A percentile compares a stretch with the other conserved stretches of the same genome.
phyloP scores from a whole-genome alignment of 2,888 invertebrate genomes.

The Erebia aethiops region DNA sequence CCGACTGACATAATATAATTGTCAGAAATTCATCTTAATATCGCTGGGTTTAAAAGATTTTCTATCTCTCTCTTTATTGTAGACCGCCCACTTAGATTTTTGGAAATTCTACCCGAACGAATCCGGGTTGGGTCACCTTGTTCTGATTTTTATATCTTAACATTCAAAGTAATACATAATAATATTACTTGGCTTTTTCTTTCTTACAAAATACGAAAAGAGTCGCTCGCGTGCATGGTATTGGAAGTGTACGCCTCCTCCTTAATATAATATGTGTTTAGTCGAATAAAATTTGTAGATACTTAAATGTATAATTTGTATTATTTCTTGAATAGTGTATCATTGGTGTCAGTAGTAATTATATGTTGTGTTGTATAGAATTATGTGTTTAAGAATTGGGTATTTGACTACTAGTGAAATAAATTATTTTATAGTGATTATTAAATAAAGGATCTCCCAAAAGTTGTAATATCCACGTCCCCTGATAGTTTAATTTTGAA shows the following conservation, averaged over 20 bases:
- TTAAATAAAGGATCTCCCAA: too few relatives aligned
- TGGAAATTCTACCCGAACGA: too few relatives aligned
- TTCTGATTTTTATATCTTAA: neutral
- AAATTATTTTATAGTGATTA: too few relatives aligned
- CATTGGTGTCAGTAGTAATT: constrained; percentile 13
- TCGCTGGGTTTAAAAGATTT: too few relatives aligned
- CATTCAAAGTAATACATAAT: too few relatives aligned
- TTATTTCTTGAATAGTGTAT: constrained; percentile 9
- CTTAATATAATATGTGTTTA: constrained; percentile 14
- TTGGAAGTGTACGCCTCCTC: constrained; percentile 29
- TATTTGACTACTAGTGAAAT: too few relatives aligned
- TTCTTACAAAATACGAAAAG: neutral
- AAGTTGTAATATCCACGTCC: too few relatives aligned
- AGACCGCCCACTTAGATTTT: too few relatives aligned
- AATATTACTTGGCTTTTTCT: neutral
- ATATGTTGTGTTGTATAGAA: neutral
- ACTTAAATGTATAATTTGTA: constrained; percentile 8
- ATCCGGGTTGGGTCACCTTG: neutral
- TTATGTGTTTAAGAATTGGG: neutral
- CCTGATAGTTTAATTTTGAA: too few relatives aligned
- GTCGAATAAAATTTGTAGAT: constrained; percentile 4
- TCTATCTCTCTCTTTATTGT: too few relatives aligned
- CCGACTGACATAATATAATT: too few relatives aligned
- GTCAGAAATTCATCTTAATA: too few relatives aligned
- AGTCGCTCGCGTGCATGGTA: constrained; percentile 30